These are phyloP conservation scores for Eristalinus aeneus DNA, from an alignment of 2,888 invertebrate species.

Conservation along the genomic window DNA sequence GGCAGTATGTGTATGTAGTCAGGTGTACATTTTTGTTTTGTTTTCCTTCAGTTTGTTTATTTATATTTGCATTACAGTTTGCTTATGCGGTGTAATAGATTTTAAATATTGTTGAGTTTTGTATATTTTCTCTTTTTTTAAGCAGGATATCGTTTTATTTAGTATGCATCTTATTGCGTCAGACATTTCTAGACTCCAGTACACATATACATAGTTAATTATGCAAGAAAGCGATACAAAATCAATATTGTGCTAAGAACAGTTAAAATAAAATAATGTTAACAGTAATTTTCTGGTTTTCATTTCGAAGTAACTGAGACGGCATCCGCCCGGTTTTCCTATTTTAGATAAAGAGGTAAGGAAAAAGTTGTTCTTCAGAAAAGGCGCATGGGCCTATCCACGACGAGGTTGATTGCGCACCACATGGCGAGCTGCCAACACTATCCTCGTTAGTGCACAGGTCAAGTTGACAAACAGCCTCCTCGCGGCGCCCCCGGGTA, in stretches of 20 bases:
- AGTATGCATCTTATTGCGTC: constrained; percentile 45
- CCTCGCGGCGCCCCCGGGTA: no score
- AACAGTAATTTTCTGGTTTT: constrained; percentile 13
- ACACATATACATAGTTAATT: constrained; percentile 47
- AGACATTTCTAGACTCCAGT: constrained; percentile 19
- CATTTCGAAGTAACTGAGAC: background rate
- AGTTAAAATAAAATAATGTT: constrained; percentile 58
- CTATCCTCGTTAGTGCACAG: no score
- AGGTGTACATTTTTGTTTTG: constrained; percentile 40
- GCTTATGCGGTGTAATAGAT: constrained; percentile 19
- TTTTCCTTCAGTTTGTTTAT: constrained; percentile 11
- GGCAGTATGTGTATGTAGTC: constrained; percentile 4
- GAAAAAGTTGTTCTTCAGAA: no score
- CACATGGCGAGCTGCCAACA: no score
- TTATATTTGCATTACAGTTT: constrained; percentile 17
- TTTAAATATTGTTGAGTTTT: constrained; percentile 52
- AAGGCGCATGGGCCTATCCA: no score
- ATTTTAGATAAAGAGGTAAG: no score
- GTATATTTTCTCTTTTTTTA: constrained; percentile 31
- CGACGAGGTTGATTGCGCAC: no score
- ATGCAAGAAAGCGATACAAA: constrained; percentile 35
- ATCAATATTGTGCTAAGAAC: constrained; percentile 54
- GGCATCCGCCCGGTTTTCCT: no score
- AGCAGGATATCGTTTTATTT: constrained; percentile 11
- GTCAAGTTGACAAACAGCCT: no score